Evolutionary conservation across 1,140 invertebrate species (phyloP), one percentile per base, ranked within the genome.

Genomic region (Polyergus mexicanus): DNA sequence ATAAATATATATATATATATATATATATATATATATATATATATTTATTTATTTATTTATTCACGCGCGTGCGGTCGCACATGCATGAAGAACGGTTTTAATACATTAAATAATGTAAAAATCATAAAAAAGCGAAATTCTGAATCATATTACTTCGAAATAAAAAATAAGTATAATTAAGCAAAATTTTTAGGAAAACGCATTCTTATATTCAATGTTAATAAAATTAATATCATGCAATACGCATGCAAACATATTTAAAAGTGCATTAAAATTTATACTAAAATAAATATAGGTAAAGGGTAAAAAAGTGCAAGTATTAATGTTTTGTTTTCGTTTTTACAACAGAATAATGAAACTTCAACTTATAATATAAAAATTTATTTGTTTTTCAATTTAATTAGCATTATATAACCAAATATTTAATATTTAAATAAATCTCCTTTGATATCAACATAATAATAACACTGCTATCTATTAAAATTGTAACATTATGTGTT

Each of bases 191-290:
- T 74, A 22, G 3, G 63, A 84, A 75, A n/a, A 84, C 11, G 22
- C 19, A 44, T 2, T 51, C 47, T 56, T 72, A 60, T 38, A 35
- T n/a, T 44, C 10, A 58, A 63, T 16, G 3, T 80, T 68, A 85
- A 56, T 78, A 19, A 80, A 80, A 68, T 81, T 47, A 85, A 58
- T 58, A 47, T 80, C 71, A 22, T 84, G 44, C 58, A 84, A 58
- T 68, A 80, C 58, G 19, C 35, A 85, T 77, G 74, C 75, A 85
- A 75, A 83, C 78, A 60, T 51, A 51, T 83, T 47, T 47, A 62
- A 60, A 44, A 60, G 32, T 71, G 54, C 54, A 72, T 54, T 25
- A 60, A 75, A 75, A 66, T 66, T 13, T 5, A 51, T 77, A 65
- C 22, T 47, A 78, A n/a, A 58, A 0, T 47, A 84, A 51, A 38